Percentiles rank a stretch among this genome's conserved stretches.
Conservation (phyloP, 2,797 vertebrate genomes). For the Tangara arthus region DNA sequence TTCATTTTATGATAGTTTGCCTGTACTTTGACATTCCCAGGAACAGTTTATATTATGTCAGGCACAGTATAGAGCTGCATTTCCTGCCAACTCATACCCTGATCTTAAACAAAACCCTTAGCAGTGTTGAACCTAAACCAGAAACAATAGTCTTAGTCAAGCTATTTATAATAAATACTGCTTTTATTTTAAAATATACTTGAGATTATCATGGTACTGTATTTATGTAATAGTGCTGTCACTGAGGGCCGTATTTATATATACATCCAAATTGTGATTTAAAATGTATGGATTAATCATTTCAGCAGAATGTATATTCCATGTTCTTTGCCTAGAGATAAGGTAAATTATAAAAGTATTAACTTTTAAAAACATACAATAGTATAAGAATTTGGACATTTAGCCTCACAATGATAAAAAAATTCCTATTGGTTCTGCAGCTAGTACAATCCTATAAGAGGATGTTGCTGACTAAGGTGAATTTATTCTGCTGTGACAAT, state of each 20-base stretch:
- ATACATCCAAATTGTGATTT: neutral
- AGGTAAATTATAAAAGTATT: neutral
- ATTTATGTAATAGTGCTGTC: neutral
- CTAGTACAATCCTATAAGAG: neutral
- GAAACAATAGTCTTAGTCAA: neutral
- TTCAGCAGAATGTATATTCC: neutral
- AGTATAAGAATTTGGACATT: neutral
- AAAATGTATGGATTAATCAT: neutral
- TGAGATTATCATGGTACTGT: neutral
- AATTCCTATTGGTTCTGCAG: neutral
- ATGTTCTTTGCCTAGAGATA: neutral
- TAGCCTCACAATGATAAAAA: neutral
- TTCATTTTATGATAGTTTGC: neutral
- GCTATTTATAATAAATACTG: neutral
- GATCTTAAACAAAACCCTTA: neutral
- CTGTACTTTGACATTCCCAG: constrained; percentile 7
- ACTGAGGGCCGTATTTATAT: neutral
- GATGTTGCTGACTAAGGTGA: neutral
- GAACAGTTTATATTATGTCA: neutral
- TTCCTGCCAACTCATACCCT: neutral
- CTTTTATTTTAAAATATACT: neutral
- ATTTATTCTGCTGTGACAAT: neutral
- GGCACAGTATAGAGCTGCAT: neutral
- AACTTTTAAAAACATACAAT: neutral
- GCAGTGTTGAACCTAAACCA: neutral